Conservation (phyloP, 2,113 vertebrate species). For the Thermophis baileyi region DNA sequence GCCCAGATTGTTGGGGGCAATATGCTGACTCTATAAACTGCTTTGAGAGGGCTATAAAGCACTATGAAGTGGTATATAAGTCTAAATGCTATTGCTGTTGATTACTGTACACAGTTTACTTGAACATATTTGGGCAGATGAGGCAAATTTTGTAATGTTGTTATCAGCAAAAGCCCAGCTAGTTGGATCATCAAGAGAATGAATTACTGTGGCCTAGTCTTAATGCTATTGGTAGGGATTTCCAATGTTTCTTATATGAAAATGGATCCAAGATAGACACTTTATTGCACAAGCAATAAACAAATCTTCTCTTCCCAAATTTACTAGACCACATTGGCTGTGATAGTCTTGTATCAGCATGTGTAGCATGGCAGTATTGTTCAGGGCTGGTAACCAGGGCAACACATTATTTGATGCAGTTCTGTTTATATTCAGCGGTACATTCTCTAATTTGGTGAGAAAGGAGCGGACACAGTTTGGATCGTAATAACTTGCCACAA, state of each 20-base stretch:
- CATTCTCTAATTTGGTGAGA: slow-evolving; percentile 13
- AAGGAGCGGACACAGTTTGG: background rate
- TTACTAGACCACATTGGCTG: background rate
- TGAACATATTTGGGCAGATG: background rate
- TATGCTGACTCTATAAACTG: background rate
- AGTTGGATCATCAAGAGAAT: background rate
- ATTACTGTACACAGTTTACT: background rate
- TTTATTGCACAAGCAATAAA: background rate
- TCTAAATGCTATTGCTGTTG: no score
- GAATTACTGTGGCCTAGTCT: background rate
- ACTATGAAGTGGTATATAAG: no score
- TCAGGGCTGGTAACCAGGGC: slow-evolving; percentile 12
- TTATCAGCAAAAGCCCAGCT: background rate
- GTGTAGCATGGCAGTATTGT: slow-evolving; percentile 1
- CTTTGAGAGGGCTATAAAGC: no score
- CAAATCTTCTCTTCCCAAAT: background rate
- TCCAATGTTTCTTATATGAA: background rate
- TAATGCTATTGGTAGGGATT: background rate
- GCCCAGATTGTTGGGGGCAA: background rate
- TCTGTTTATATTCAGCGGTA: background rate
- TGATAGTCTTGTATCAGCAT: background rate
- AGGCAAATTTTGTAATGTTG: background rate
- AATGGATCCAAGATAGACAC: background rate
- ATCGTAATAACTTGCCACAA: background rate
- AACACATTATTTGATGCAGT: slow-evolving; percentile 7